Conservation (phyloP, 2,113 vertebrate species). For the Psettodes erumei region DNA sequence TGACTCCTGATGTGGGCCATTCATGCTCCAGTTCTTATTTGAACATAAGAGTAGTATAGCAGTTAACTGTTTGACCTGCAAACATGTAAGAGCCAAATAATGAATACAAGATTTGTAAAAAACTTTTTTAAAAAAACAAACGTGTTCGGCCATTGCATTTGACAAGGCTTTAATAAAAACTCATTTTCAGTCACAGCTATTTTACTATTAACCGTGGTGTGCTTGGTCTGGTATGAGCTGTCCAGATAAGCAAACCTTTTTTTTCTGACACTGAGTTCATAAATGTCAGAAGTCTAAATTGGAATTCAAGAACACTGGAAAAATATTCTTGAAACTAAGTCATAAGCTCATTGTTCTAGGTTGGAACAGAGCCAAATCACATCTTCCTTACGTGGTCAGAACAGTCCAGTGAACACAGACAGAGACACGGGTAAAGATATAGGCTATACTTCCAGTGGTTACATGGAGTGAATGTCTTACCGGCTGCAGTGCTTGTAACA, state of each 20-base stretch:
- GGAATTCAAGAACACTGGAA: background rate
- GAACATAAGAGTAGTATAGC: background rate
- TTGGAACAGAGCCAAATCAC: background rate
- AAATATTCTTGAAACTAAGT: too few relatives aligned
- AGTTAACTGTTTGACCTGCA: background rate
- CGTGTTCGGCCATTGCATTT: background rate
- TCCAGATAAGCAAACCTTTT: background rate
- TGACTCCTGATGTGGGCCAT: background rate
- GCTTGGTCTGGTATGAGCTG: background rate
- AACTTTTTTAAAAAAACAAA: background rate
- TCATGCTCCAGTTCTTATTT: background rate
- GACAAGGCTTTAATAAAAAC: background rate
- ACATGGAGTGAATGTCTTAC: conserved; percentile 21
- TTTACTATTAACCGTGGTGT: conserved; percentile 3
- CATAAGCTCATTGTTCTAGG: background rate
- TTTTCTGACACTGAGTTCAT: background rate
- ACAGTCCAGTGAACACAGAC: conserved; percentile 23
- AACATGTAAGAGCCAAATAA: background rate
- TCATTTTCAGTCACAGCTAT: background rate
- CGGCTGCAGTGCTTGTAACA: conserved; percentile 61
- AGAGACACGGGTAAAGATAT: background rate
- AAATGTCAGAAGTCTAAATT: conserved; percentile 3
- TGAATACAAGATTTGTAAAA: background rate
- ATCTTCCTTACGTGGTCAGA: conserved; percentile 7
- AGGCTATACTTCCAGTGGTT: conserved; percentile 24